Evolutionary conservation across 2,888 invertebrate genomes (phyloP), one percentile per base, ranked within the genome.

Genomic region (Diabrotica balteata): DNA sequence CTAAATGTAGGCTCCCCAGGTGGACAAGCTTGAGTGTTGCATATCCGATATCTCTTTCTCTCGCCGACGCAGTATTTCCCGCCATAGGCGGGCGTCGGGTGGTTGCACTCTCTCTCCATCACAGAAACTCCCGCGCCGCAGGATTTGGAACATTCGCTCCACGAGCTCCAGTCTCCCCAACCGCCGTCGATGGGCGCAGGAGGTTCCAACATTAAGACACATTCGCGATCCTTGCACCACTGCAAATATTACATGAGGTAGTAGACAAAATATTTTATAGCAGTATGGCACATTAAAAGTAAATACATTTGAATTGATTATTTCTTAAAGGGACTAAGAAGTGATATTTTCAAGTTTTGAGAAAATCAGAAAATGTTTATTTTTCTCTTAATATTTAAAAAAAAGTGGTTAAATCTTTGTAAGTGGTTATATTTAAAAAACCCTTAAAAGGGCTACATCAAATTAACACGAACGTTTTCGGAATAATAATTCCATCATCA

Each of bases 151-250:
- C 96, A 96, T 55, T 88, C 86, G 78, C 91, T 90, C 93, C 93
- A 93, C 54, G 87, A 87, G 66, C 91, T 89, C 95, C 96, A 96
- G 68, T 88, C 87, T 47, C 94, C 93, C 96, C 96, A 96, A 72
- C 92, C 92, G 6, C 96, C 95, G 82, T 95, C 88, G 10, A 93
- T 89, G 0, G 90, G 88, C 11, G 86, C 84, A 10, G 91, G 90
- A 10, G 90, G 87, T n/a, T 92, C 92, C 70, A 90, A 90, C 73
- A 91, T 90, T 10, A 89, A 87, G 22, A 94, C 93, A 84, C 96
- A 96, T 72, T 91, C 87, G 72, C 92, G 93, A 79, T 91, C 90
- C 80, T 92, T 91, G 84, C 96, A 96, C 96, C 96, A 96, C 93
- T 94, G 32, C 32, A 32, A 32, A 32, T 32, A 32, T 32, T 2